Percentiles rank a stretch among this genome's conserved stretches.
Conservation (phyloP, 2,888 invertebrate species). For the Drosophila atroscutellata region DNA sequence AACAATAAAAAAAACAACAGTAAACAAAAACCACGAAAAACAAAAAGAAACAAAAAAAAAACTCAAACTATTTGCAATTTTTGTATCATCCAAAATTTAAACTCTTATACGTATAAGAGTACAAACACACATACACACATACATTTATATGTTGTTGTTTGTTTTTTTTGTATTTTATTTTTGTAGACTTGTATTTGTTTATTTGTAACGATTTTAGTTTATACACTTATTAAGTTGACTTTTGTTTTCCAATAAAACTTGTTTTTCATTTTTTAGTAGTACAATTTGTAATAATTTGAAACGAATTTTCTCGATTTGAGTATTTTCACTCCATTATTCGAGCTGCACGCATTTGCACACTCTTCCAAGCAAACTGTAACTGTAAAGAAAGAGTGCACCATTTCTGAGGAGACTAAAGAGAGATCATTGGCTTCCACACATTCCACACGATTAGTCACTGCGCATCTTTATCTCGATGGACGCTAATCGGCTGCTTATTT, state of each 20-base stretch:
- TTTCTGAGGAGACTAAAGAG: background rate
- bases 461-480: background rate
- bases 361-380: background rate
- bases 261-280: slow-evolving; percentile 60
- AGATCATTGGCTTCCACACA: background rate
- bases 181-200: slow-evolving; percentile 45
- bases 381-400: background rate
- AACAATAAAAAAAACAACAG: slow-evolving; percentile 43
- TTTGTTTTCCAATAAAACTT: slow-evolving; percentile 73
- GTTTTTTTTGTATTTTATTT: slow-evolving; percentile 31
- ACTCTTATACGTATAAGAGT: slow-evolving; percentile 1
- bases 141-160: slow-evolving; percentile 43
- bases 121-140: slow-evolving; percentile 5
- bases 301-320: background rate
- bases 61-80: slow-evolving; percentile 9
- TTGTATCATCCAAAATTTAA: slow-evolving; percentile 17
- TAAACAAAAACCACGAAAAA: slow-evolving; percentile 18
- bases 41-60: slow-evolving; percentile 4
- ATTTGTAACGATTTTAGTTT: slow-evolving; percentile 22
- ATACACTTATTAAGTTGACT: slow-evolving; percentile 62
- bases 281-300: slow-evolving; percentile 7
- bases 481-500: background rate
- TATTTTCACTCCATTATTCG: background rate
- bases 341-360: background rate
- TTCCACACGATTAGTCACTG: background rate